Evolutionary conservation across 1,140 invertebrate genomes (phyloP).

Genomic region (Drosophila mojavensis): DNA sequence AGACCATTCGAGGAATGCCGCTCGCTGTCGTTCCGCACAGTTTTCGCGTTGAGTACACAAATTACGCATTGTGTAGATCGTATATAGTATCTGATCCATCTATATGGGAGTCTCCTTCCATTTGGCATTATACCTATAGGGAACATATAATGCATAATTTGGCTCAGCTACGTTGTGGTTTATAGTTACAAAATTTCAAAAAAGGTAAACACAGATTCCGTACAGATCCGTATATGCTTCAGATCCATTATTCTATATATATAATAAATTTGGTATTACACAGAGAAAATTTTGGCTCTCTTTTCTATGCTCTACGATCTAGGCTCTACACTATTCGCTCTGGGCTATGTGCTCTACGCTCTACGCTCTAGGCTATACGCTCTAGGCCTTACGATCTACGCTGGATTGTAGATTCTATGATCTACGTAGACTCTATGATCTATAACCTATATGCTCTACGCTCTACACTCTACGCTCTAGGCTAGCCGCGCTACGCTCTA

Average conservation of each 20-base stretch:
- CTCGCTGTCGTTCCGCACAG: slow-evolving; percentile 10
- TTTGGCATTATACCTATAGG: not conserved
- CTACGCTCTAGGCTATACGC: not conserved
- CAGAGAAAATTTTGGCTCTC: not conserved
- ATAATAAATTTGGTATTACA: not conserved
- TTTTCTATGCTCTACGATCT: not conserved
- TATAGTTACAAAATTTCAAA: slow-evolving; percentile 31
- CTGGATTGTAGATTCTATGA: not conserved
- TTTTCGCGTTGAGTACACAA: slow-evolving; percentile 19
- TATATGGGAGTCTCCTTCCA: not conserved
- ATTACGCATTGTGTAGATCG: slow-evolving; percentile 55
- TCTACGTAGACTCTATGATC: not conserved
- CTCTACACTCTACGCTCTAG: not conserved
- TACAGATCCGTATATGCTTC: not conserved
- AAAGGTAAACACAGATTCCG: not conserved
- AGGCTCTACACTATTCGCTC: not conserved
- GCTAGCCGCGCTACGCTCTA: not conserved
- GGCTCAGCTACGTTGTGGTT: slow-evolving; percentile 40
- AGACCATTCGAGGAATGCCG: not conserved
- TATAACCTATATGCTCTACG: not conserved
- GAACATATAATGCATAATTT: slow-evolving; percentile 52
- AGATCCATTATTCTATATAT: not conserved
- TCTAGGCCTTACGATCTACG: no score
- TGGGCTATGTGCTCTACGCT: not conserved
- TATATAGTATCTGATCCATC: not conserved